Evolutionary conservation across 1,140 invertebrate species (phyloP), one percentile per base, ranked within the genome.

Genomic region (Pachypeltis micranthus): DNA sequence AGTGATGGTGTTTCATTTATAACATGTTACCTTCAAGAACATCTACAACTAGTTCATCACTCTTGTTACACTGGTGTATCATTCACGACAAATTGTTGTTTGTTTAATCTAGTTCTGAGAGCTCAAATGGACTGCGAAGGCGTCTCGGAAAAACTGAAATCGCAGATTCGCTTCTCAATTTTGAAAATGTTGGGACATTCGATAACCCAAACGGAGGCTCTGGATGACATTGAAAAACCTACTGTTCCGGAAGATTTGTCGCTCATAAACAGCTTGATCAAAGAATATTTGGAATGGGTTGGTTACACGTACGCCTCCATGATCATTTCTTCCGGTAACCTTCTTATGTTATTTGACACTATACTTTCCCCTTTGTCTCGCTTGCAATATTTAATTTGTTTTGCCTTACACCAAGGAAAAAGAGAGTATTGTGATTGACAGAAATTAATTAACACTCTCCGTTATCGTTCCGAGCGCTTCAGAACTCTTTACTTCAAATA

Each of bases 251-350:
- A 59, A 59, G 57, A 59, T 29, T 19, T 59, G 4, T 26, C 29
- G 14, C n/a, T 59, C 29, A 59, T 59, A n/a, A 59, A 59, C n/a
- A 59, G 57, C 28, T 28, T 59, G 3, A 59, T 59, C 3, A 59
- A 59, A 59, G 57, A 59, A 31, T 59, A 59, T 59, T 28, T 59
- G 10, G 29, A 31, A 29, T 59, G 57, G 57, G 29, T 31, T 10
- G 57, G 57, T n/a, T 59, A 59, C 29, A 27, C 26, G 3, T 59
- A 59, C 24, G 28, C 57, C 19, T 59, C 57, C 28, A 59, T 59
- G 57, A 59, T 28, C 10, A 14, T 59, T 31, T 59, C 57, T 29
- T 59, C 29, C 28, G 57, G 57, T 59, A 19, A 47, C 24, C n/a
- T 19, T 19, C 2, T 47, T 47, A 19, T 47, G 14, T 47, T 47